Evolutionary conservation across 2,113 vertebrate genomes (phyloP).

Genomic region (Petrocephalus zakoni): DNA sequence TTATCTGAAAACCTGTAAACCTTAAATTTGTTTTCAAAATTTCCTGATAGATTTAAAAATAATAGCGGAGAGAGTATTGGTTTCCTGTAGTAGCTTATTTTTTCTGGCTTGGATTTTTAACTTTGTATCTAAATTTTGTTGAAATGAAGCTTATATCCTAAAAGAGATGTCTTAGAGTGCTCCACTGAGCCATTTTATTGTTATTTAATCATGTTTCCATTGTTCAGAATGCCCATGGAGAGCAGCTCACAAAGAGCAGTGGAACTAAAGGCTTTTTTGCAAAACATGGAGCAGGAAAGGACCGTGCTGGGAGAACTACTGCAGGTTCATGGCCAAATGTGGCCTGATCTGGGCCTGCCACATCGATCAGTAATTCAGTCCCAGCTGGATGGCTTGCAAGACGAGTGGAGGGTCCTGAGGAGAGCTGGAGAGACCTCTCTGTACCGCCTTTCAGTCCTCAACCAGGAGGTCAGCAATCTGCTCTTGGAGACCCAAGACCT

Average conservation of each 20-base stretch:
- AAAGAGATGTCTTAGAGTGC: neutral
- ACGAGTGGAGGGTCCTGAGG: constrained; percentile 63
- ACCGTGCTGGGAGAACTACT: constrained; percentile 61
- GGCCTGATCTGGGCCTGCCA: constrained; percentile 52
- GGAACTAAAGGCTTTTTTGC: constrained; percentile 60
- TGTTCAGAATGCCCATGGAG: constrained; percentile 55
- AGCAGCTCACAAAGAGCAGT: constrained; percentile 60
- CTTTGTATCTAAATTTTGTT: neutral
- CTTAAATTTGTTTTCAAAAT: neutral
- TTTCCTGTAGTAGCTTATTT: neutral
- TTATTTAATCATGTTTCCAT: neutral
- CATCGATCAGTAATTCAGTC: constrained; percentile 58
- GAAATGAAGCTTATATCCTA: neutral
- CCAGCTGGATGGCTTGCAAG: constrained; percentile 62
- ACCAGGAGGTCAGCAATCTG: constrained; percentile 51
- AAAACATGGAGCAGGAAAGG: constrained; percentile 60
- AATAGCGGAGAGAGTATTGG: neutral
- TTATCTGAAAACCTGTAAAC: neutral
- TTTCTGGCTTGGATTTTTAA: neutral
- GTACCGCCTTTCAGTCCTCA: constrained; percentile 51
- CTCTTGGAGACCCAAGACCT: constrained; percentile 53
- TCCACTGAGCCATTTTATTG: neutral
- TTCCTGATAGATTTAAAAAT: neutral
- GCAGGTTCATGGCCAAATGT: constrained; percentile 50
- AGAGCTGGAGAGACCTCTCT: constrained; percentile 57